Percentiles rank a stretch among this genome's conserved stretches.
Evolutionary conservation across 2,113 vertebrate genomes (phyloP).

Genomic region (Cervus canadensis): DNA sequence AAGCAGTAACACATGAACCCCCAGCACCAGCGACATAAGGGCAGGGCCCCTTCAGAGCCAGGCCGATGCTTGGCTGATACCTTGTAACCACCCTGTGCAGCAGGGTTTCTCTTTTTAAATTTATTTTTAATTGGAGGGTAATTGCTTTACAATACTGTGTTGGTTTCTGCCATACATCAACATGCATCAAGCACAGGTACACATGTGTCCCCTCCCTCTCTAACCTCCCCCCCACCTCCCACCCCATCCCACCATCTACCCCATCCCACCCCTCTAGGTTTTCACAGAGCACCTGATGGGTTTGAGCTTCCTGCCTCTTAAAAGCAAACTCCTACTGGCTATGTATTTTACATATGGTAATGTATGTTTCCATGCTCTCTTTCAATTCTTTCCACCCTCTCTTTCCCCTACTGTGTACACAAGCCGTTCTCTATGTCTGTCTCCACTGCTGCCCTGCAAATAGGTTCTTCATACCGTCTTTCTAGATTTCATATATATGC

Average conservation of each 20-base stretch:
- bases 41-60: background rate
- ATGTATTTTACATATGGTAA: background rate
- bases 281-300: background rate
- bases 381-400: background rate
- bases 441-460: background rate
- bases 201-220: background rate
- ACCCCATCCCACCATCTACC: background rate
- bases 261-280: background rate
- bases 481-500: background rate
- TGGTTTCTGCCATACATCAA: background rate
- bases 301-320: background rate
- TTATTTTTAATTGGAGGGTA: background rate
- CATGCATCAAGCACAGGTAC: background rate
- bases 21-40: fast-evolving
- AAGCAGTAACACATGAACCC: fast-evolving
- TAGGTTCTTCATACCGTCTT: background rate
- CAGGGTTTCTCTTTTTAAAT: background rate
- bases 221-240: background rate
- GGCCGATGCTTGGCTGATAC: fast-evolving
- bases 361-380: background rate
- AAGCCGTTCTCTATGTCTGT: background rate
- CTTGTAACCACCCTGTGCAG: background rate
- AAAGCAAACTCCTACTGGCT: background rate
- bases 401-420: background rate
- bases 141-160: background rate